These are phyloP conservation scores for Ptychochromis oligacanthus DNA, from an alignment of 2,113 vertebrate species.

Conservation along the genomic window DNA sequence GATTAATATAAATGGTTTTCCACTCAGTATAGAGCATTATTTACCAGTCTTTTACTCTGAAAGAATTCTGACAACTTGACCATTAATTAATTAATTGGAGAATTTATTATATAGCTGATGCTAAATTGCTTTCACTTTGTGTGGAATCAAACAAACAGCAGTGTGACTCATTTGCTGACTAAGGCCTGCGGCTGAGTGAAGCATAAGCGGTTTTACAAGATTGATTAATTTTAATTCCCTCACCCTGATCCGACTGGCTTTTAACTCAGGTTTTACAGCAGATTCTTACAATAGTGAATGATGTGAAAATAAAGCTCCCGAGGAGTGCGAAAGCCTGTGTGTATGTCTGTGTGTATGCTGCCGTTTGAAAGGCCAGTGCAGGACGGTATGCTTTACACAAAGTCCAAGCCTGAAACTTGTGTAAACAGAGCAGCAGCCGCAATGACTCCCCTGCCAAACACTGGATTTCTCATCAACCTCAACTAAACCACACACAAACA, in stretches of 20 bases:
- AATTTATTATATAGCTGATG: slow-evolving; percentile 44
- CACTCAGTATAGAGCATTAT: background rate
- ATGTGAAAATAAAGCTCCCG: slow-evolving; percentile 40
- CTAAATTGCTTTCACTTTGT: slow-evolving; percentile 18
- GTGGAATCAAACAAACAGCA: slow-evolving; percentile 9
- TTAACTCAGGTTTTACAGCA: slow-evolving; percentile 35
- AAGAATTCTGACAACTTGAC: slow-evolving; percentile 4
- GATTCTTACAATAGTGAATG: slow-evolving; percentile 26
- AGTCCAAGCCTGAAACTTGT: slow-evolving; percentile 48
- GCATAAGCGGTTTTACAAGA: slow-evolving; percentile 49
- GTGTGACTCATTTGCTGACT: slow-evolving; percentile 52
- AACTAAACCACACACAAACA: slow-evolving; percentile 47
- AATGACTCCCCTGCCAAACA: slow-evolving; percentile 54
- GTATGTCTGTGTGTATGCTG: background rate
- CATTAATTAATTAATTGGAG: slow-evolving; percentile 47
- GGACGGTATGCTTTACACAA: slow-evolving; percentile 24
- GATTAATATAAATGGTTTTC: background rate
- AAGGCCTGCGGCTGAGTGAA: slow-evolving; percentile 23
- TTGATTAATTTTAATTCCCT: slow-evolving; percentile 57
- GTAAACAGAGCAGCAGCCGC: slow-evolving; percentile 61
- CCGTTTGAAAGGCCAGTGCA: slow-evolving; percentile 34
- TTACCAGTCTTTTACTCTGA: background rate
- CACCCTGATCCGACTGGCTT: slow-evolving; percentile 40
- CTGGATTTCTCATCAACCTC: slow-evolving; percentile 69
- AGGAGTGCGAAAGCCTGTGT: slow-evolving; percentile 2